Evolutionary conservation across 2,113 vertebrate species (phyloP).

Genomic region (Boleophthalmus pectinirostris): DNA sequence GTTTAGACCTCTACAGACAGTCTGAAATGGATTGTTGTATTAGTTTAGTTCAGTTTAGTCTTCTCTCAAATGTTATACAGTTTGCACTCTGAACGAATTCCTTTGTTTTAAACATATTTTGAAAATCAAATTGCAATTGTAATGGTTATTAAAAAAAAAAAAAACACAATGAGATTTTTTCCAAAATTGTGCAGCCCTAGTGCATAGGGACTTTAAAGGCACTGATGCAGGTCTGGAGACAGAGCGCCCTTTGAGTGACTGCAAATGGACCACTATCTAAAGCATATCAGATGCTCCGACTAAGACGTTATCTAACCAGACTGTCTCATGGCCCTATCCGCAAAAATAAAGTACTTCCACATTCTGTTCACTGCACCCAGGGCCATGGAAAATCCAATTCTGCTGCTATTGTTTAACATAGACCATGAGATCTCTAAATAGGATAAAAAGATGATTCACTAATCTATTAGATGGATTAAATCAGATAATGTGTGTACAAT

Average conservation of each 20-base stretch:
- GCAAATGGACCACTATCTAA: constrained; percentile 31
- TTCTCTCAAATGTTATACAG: no score
- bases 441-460: constrained; percentile 52
- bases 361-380: constrained; percentile 33
- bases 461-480: constrained; percentile 30
- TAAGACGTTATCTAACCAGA: constrained; percentile 34
- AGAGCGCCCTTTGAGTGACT: constrained; percentile 35
- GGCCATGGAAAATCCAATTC: constrained; percentile 60
- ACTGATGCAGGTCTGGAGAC: constrained; percentile 33
- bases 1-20: no score
- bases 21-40: no score
- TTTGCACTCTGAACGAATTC: no score
- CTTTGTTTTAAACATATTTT: no score
- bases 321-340: constrained; percentile 25
- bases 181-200: background rate
- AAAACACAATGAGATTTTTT: no score
- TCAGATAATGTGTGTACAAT: constrained; percentile 8
- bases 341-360: constrained; percentile 33
- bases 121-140: no score
- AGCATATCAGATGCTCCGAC: constrained; percentile 31
- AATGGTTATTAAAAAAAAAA: no score
- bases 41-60: no score
- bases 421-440: constrained; percentile 62
- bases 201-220: constrained; percentile 48
- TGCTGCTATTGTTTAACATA: constrained; percentile 53